A percentile compares a stretch with the other conserved stretches of the same genome.
These are phyloP conservation scores for Cynaeus angustus DNA, from an alignment of 2,888 invertebrate genomes.

Conservation along the genomic window DNA sequence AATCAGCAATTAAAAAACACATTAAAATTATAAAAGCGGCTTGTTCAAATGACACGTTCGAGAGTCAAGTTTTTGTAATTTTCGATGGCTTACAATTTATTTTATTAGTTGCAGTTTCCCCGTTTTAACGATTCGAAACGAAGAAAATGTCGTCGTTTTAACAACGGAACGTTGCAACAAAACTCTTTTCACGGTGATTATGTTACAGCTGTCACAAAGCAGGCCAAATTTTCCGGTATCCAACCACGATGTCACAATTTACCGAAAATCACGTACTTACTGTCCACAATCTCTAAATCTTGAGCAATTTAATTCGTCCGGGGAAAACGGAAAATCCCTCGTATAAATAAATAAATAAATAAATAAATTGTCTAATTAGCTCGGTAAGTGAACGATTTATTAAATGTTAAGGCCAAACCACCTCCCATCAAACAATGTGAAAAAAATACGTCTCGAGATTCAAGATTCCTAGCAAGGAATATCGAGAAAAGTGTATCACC, in stretches of 20 bases:
- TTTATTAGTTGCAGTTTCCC: too few species aligned
- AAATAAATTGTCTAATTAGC: conserved; percentile 47
- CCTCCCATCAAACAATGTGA: conserved; percentile 57
- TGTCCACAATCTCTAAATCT: conserved; percentile 32
- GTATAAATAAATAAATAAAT: too few species aligned
- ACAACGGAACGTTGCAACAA: background rate
- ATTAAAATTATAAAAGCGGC: background rate
- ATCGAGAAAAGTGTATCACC: conserved; percentile 52
- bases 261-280: conserved; percentile 35
- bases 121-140: too few species aligned
- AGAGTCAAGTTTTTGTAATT: too few species aligned
- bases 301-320: conserved; percentile 1
- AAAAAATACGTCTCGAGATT: conserved; percentile 56
- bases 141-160: too few species aligned
- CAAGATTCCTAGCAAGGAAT: conserved; percentile 57
- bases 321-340: conserved; percentile 10
- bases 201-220: conserved; percentile 24
- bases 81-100: too few species aligned
- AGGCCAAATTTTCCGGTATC: conserved; percentile 40
- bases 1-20: conserved; percentile 8
- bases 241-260: conserved; percentile 45
- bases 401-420: conserved; percentile 65
- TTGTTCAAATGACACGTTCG: background rate
- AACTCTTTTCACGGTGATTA: background rate
- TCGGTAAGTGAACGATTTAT: conserved; percentile 58